A percentile compares a stretch with the other conserved stretches of the same genome.
Evolutionary conservation across 2,113 vertebrate genomes (phyloP).

Genomic region (Menidia beryllina): DNA sequence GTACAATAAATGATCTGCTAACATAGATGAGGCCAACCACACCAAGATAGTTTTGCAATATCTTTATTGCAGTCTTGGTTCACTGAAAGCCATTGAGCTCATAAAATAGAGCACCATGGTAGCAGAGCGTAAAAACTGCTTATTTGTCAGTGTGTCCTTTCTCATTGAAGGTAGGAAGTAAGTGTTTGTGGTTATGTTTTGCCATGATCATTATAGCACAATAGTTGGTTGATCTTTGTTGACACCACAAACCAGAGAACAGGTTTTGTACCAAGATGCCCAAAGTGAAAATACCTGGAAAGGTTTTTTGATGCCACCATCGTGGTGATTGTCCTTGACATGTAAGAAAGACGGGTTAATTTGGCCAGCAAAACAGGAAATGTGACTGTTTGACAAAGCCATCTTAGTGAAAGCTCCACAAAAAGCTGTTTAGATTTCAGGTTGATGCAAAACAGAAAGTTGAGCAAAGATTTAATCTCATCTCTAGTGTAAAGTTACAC

Average conservation of each 20-base stretch:
- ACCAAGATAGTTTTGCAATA: constrained; percentile 21
- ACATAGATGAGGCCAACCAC: not conserved
- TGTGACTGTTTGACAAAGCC: constrained; percentile 26
- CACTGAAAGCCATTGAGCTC: constrained; percentile 2
- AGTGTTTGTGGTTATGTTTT: constrained; percentile 50
- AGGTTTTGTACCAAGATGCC: constrained; percentile 49
- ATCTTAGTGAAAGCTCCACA: constrained; percentile 16
- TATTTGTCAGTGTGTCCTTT: constrained; percentile 45
- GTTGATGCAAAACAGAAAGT: constrained; percentile 32
- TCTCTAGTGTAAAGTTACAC: constrained; percentile 60
- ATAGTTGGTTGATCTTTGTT: constrained; percentile 57
- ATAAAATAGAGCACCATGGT: constrained; percentile 10
- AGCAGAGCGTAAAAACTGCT: constrained; percentile 4
- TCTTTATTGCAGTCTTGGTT: constrained; percentile 2
- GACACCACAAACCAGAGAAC: constrained; percentile 64
- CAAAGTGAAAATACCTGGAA: constrained; percentile 50
- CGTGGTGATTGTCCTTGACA: constrained; percentile 22
- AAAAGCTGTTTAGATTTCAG: constrained; percentile 32
- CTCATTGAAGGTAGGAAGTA: constrained; percentile 45
- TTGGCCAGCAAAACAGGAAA: constrained; percentile 46
- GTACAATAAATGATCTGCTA: constrained; percentile 1
- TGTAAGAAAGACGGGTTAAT: not conserved
- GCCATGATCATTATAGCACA: constrained; percentile 25
- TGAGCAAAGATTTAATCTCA: constrained; percentile 34
- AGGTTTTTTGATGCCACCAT: constrained; percentile 23